Conservation (phyloP, 2,888 invertebrate genomes). For the Agrochola litura region DNA sequence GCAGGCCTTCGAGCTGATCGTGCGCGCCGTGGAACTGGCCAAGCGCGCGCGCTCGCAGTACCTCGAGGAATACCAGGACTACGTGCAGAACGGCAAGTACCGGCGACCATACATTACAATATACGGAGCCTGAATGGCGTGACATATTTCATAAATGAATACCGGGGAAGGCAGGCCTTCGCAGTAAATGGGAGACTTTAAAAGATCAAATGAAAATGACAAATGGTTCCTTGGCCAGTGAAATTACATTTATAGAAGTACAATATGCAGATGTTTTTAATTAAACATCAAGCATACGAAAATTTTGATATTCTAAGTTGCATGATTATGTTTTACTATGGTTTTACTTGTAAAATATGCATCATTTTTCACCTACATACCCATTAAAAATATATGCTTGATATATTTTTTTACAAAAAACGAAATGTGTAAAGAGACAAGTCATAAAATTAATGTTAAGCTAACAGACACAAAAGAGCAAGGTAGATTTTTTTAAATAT, state of each 20-base stretch:
- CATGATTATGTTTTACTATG: not conserved
- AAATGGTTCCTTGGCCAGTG: constrained; percentile 63
- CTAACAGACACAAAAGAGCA: constrained; percentile 19
- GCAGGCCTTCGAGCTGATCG: constrained; percentile 93
- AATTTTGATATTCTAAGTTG: not conserved
- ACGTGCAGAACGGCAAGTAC: constrained; percentile 79
- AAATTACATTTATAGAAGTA: constrained; percentile 62
- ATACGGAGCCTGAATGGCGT: constrained; percentile 37
- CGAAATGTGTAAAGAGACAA: not conserved
- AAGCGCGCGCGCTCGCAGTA: constrained; percentile 92
- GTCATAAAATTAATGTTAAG: constrained; percentile 2
- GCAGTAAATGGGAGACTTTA: constrained; percentile 66
- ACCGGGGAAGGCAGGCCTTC: constrained; percentile 38
- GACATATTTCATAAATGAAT: constrained; percentile 66
- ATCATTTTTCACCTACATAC: not conserved
- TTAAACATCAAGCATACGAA: constrained; percentile 24
- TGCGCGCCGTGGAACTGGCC: constrained; percentile 93
- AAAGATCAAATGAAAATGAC: constrained; percentile 70
- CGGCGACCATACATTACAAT: constrained; percentile 33
- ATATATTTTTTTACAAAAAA: not conserved
- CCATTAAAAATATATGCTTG: not conserved
- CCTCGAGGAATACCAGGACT: constrained; percentile 89
- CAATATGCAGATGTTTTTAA: constrained; percentile 43
- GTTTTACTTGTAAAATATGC: constrained; percentile 1
- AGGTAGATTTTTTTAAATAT: constrained; percentile 24